Percentiles rank a stretch among this genome's conserved stretches.
phyloP scores from a whole-genome alignment of 1,140 invertebrate species.

The Platyscapa corneri region DNA sequence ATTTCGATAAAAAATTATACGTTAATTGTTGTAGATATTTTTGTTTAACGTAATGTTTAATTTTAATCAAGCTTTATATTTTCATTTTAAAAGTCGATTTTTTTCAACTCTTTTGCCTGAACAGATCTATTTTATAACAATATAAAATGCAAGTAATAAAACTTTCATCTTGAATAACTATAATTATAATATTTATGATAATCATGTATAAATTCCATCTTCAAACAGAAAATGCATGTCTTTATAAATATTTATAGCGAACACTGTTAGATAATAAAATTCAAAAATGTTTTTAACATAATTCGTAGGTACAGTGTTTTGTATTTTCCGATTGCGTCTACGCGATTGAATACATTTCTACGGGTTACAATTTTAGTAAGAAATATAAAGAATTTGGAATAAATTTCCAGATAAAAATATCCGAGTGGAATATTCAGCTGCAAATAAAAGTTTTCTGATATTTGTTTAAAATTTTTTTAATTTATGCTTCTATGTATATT shows the following conservation, averaged over 20 bases:
- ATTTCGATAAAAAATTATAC: too few species aligned
- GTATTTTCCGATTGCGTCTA: background rate
- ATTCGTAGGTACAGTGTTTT: background rate
- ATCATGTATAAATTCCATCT: conserved; percentile 52
- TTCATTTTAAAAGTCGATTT: too few species aligned
- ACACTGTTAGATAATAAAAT: background rate
- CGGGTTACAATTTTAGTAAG: background rate
- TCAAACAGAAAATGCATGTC: conserved; percentile 5
- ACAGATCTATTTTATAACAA: too few species aligned
- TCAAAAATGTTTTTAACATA: background rate
- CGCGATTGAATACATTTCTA: background rate
- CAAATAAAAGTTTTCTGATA: too few species aligned
- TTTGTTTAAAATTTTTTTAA: too few species aligned
- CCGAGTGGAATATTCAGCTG: background rate
- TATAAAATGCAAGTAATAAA: too few species aligned
- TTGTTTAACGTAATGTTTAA: too few species aligned
- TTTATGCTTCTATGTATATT: too few species aligned
- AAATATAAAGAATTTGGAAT: background rate
- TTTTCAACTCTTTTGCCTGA: too few species aligned
- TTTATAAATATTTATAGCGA: background rate
- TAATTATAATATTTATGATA: background rate
- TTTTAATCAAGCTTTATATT: too few species aligned
- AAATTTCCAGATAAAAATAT: background rate
- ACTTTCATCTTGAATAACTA: background rate
- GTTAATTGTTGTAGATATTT: too few species aligned